Base-by-base conservation (phyloP, 2,888 invertebrate species). In the Orthosia gracilis region DNA sequence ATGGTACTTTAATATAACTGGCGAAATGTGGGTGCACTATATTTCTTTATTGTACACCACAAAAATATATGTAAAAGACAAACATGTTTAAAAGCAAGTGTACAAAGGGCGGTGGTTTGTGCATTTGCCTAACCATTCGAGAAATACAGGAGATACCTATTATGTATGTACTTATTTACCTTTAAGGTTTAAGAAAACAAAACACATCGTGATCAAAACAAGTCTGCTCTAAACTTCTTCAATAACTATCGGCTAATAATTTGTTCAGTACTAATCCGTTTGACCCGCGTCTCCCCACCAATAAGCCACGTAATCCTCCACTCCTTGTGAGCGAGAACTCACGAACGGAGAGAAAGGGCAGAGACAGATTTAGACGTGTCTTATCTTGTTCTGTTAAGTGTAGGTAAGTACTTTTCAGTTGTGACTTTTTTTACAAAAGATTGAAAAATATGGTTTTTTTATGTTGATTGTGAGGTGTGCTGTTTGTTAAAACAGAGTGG, bases 241-340 rank as follows among this genome's bases (percentile, higher is more conserved):
- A 52, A 61, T 63, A 58, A 63, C 50, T 49, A 65, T 21, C 17
- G 12, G 58, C 59, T 76, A 61, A 65, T 73, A 74, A 61, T 52
- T 9, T 52, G 54, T 31, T 49, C 15, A 50, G 55, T 58, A 31
- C 17, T 13, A 21, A 57, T 64, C 63, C 62, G 65, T 62, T 75
- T 67, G 57, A 76, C 72, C 63, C 61, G 13, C 52, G 31, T 31
- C 59, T 40, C 63, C 64, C 64, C 72, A 26, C 45, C 57, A 65
- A 57, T 83, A 78, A 75, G 72, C 63, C 73, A 63, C 68, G 54
- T 84, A 78, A 83, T 80, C 77, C 69, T 31, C 12, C 40, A 73
- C 68, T 76, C 73, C 72, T 69, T 65, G 55, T 21, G 18, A 31
- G 50, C n/a, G 9, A 59, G 67, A 17, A 18, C 76, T 45, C 21